Percentiles rank a stretch among this genome's conserved stretches.
Conservation (phyloP, 2,888 invertebrate genomes). For the Toxonevra muliebris region DNA sequence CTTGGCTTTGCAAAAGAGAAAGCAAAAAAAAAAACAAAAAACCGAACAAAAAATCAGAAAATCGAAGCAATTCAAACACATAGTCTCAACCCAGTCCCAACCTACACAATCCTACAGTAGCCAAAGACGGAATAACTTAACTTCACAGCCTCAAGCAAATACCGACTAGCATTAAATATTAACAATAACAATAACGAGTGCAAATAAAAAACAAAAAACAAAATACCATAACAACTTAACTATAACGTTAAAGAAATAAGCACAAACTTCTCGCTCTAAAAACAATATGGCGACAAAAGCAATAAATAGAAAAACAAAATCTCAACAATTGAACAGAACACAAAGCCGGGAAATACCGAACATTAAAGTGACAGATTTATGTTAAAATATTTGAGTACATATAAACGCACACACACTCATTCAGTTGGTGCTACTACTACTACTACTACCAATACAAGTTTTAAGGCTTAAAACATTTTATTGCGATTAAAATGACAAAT, state of each 20-base stretch:
- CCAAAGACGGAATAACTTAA: too few species aligned
- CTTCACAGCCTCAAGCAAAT: background rate
- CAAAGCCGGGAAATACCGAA: constrained; percentile 8
- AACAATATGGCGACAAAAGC: constrained; percentile 34
- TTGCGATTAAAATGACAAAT: too few species aligned
- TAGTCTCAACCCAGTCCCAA: too few species aligned
- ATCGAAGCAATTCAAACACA: too few species aligned
- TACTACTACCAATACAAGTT: too few species aligned
- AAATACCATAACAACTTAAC: background rate
- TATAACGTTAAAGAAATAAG: background rate
- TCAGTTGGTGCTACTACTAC: too few species aligned
- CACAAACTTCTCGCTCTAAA: constrained; percentile 24
- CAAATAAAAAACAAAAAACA: background rate
- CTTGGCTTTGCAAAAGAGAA: too few species aligned
- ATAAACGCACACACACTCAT: constrained; percentile 14
- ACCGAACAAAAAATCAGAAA: too few species aligned
- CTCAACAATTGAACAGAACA: constrained; percentile 18
- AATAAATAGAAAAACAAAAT: constrained; percentile 23
- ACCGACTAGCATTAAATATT: constrained; percentile 11
- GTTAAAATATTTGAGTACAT: background rate
- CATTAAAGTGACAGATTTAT: constrained; percentile 34
- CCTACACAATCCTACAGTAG: too few species aligned
- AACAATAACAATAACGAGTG: constrained; percentile 1
- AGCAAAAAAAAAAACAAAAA: too few species aligned
- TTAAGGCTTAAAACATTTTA: too few species aligned